Evolutionary conservation across 2,888 invertebrate species (phyloP).

Genomic region (Cepaea hortensis): DNA sequence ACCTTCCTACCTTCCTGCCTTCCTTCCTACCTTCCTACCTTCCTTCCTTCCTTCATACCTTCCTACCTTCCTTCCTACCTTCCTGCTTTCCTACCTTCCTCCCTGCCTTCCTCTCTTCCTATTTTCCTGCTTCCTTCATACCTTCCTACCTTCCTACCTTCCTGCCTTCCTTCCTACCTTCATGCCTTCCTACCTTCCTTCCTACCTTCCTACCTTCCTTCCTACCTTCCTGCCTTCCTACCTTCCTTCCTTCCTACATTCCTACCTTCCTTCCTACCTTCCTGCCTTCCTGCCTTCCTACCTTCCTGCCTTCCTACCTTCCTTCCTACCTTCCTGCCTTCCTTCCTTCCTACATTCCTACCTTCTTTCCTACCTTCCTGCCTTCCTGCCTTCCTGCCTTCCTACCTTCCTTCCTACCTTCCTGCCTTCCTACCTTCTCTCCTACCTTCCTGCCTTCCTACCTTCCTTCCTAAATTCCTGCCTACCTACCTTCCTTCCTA

Average conservation of each 20-base stretch:
- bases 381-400: neutral
- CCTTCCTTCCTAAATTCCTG: neutral
- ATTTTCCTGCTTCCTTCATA: neutral
- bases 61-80: neutral
- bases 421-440: neutral
- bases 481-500: neutral
- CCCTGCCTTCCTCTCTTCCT: neutral
- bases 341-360: neutral
- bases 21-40: neutral
- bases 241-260: neutral
- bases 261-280: neutral
- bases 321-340: neutral
- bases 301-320: neutral
- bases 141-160: conserved; percentile 4
- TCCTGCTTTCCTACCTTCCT: neutral
- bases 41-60: neutral
- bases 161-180: conserved; percentile 9
- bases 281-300: neutral
- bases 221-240: neutral
- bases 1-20: neutral
- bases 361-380: neutral
- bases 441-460: neutral
- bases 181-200: neutral
- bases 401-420: neutral
- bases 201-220: neutral